These are phyloP conservation scores for Adelognathus sp. DNA, from an alignment of 2,888 invertebrate genomes.

Conservation along the genomic window DNA sequence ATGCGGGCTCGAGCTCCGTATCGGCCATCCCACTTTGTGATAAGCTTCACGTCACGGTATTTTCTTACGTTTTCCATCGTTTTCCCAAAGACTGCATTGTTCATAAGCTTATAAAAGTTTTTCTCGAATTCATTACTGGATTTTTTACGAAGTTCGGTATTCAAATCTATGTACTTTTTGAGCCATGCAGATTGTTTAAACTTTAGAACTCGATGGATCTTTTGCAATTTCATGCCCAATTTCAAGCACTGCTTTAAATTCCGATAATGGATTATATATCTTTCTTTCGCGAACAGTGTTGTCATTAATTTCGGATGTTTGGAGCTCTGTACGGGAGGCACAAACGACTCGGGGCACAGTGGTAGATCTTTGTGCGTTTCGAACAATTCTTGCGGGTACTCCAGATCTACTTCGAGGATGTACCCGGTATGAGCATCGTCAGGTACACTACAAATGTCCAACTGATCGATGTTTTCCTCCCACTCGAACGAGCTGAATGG, in stretches of 20 bases:
- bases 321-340: too few relatives aligned
- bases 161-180: slow-evolving; percentile 77
- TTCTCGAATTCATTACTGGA: too few relatives aligned
- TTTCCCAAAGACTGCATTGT: too few relatives aligned
- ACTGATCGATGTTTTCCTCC: neutral
- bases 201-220: slow-evolving; percentile 73
- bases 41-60: slow-evolving; percentile 70
- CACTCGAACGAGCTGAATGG: neutral
- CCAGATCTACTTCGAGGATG: too few relatives aligned
- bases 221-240: slow-evolving; percentile 63
- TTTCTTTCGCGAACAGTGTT: slow-evolving; percentile 1
- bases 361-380: neutral
- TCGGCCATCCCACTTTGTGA: too few relatives aligned
- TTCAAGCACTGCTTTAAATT: too few relatives aligned
- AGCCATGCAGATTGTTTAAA: too few relatives aligned
- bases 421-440: neutral
- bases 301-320: slow-evolving; percentile 11
- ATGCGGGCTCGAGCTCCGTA: too few relatives aligned
- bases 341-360: neutral
- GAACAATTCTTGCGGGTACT: neutral
- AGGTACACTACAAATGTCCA: neutral
- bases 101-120: too few relatives aligned
- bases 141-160: too few relatives aligned
- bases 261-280: too few relatives aligned
- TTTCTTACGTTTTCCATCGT: too few relatives aligned